Base-by-base conservation (phyloP, 2,113 vertebrate species). In the Marcusenius ussheri region DNA sequence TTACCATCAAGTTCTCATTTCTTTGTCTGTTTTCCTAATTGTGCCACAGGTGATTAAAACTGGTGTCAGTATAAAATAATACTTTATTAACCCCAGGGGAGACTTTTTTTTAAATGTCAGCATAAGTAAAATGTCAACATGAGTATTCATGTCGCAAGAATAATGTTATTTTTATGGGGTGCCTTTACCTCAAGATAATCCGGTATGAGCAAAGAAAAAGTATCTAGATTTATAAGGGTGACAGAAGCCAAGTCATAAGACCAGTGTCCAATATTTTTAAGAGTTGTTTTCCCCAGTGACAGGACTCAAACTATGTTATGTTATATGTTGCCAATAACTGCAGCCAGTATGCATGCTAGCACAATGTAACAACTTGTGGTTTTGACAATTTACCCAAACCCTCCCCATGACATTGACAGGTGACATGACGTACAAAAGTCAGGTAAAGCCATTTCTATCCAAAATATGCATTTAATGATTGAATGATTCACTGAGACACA, bases 231-330 rank as follows among this genome's bases (percentile, higher is more conserved):
- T n/a, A 31, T 35, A 53, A 6, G 31, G 27, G 10, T 56, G 50
- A 53, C 85, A 53, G 35, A 35, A 39, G 85, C 17, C n/a, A 87
- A 47, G 8, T 47, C 10, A 27, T 86, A 15, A 15, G 21, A 27
- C n/a, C 21, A 50, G 9, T 31, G 62, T 66, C 62, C 47, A 86
- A 51, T 86, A 49, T 47, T 86, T 46, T 86, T 31, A 51, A 51
- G 7, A 50, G 2, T 27, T 51, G 15, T 50, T 49, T 89, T 88
- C 53, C 83, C 17, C 0, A 86, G 93, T 92, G 93, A 94, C 92
- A 95, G 4, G 17, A 31, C 42, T 86, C 21, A 47, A 87, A 21
- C 10, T 35, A 47, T 24, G 74, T 39, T 39, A 80, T 80, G 31
- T 17, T 39, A 77, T 77, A 80, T 31, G 83, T 24, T 46, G 19